phyloP scores from a whole-genome alignment of 2,888 invertebrate species.

The Mesorhabditis belari region DNA sequence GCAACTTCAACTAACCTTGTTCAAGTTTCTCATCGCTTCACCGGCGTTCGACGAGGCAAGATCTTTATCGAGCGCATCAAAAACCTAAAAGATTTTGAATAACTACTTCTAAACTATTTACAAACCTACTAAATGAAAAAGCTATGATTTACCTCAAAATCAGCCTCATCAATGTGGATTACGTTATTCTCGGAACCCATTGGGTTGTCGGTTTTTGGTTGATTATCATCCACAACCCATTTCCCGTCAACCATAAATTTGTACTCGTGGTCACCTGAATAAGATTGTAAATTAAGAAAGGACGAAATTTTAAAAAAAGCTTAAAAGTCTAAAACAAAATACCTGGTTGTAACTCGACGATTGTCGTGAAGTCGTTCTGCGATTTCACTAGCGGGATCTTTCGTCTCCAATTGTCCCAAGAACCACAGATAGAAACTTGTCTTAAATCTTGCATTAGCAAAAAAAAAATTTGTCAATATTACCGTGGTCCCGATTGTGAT shows the following conservation, averaged over 20 bases:
- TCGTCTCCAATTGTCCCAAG: slow-evolving; percentile 79
- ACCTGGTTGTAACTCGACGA: slow-evolving; percentile 62
- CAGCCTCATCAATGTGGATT: slow-evolving; percentile 81
- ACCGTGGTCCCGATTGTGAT: background rate
- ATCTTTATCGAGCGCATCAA: slow-evolving; percentile 53
- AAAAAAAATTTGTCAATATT: slow-evolving; percentile 3
- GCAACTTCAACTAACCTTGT: slow-evolving; percentile 9
- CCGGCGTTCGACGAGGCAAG: slow-evolving; percentile 48
- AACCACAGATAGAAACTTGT: slow-evolving; percentile 49
- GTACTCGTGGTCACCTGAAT: slow-evolving; percentile 52
- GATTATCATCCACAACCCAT: slow-evolving; percentile 51
- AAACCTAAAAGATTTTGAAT: slow-evolving; percentile 92
- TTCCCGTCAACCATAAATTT: slow-evolving; percentile 52
- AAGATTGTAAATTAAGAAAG: too few species aligned
- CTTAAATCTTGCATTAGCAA: too few species aligned
- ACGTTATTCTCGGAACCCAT: slow-evolving; percentile 86
- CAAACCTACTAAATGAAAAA: background rate
- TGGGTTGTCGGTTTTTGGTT: slow-evolving; percentile 68
- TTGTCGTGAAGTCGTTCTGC: slow-evolving; percentile 94
- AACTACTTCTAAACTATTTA: too few species aligned
- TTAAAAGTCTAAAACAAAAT: background rate
- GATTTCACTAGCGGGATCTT: slow-evolving; percentile 82
- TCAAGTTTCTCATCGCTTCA: slow-evolving; percentile 35
- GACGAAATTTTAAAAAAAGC: too few species aligned
- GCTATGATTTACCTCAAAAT: slow-evolving; percentile 74